Evolutionary conservation across 2,888 invertebrate genomes (phyloP).

Genomic region (Leptopilina myrica): DNA sequence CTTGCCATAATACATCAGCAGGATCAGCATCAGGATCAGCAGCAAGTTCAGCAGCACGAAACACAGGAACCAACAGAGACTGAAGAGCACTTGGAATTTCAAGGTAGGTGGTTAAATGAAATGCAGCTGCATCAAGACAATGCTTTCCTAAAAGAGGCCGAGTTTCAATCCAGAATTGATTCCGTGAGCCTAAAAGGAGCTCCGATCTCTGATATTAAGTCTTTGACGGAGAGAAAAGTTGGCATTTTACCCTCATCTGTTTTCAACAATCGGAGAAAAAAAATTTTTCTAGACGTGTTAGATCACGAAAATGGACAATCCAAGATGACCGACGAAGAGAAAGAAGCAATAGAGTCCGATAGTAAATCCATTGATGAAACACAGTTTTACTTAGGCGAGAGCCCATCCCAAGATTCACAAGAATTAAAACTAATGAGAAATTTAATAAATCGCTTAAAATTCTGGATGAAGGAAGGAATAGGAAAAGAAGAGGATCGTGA

Average conservation of each 20-base stretch:
- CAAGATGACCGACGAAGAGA: neutral
- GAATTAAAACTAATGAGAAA: neutral
- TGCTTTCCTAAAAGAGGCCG: neutral
- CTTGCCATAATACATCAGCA: too few relatives aligned
- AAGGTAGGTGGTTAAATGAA: neutral
- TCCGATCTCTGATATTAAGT: neutral
- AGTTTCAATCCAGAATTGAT: conserved; percentile 2
- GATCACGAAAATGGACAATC: neutral
- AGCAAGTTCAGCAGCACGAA: neutral
- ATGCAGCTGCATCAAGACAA: neutral
- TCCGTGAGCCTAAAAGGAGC: neutral
- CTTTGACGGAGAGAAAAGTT: neutral
- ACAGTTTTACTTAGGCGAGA: neutral
- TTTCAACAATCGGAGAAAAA: neutral
- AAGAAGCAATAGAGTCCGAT: neutral
- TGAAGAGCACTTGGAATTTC: neutral
- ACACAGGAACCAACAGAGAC: neutral
- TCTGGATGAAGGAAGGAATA: neutral
- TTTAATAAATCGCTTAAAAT: neutral
- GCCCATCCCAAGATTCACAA: neutral
- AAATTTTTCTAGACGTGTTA: neutral
- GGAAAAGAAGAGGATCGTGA: neutral
- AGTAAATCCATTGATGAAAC: neutral
- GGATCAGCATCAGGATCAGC: neutral
- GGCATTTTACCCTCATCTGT: neutral